Evolutionary conservation across 2,113 vertebrate species (phyloP), one percentile per base, ranked within the genome.

Genomic region (Patagioenas fasciata): DNA sequence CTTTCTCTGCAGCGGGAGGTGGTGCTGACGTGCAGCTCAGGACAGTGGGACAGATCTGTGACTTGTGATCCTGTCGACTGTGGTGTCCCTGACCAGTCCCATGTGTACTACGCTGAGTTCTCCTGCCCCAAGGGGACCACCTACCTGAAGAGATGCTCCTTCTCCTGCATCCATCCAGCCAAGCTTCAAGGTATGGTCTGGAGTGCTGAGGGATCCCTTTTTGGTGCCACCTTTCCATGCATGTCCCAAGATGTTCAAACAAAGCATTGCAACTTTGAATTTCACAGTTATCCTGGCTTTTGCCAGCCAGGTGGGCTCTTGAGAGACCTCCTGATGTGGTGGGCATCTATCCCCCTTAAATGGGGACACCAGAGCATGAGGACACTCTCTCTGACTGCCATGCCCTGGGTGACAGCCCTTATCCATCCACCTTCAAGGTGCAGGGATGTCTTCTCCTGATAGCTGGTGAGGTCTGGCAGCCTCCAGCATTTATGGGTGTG

Each of bases 141-240:
- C 9, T 99, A 98, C 82, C 97, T 98, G 70, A 98, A 99, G 96
- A 98, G 97, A 54, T 99, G 99, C 75, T 99, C 97, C 26, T 98
- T 99, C 90, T 98, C 98, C 78, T 99, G 99, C 95, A 97, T 98
- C n/a, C 95, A 98, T n/a, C 99, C 99, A 40, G 98, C 99, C 72
- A 99, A 99, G 89, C 98, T 99, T 67, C 99, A 99, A 98, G 99
- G 99, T 99, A 98, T 2, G 4, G 26, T 89, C 32, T 82, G n/a
- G 12, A 57, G 32, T 8, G 3, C 51, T 6, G 5, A 56, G 21
- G 38, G 3, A 11, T 16, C 25, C 21, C 20, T 48, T 25, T 40
- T 19, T 44, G 17, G 23, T 73, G 28, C 13, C 20, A 23, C 15
- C 28, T 88, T 67, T 67, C 24, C 1, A 0, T 24, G 38, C 54